Evolutionary conservation across 2,888 invertebrate species (phyloP).

Genomic region (Ecliptopera silaceata): DNA sequence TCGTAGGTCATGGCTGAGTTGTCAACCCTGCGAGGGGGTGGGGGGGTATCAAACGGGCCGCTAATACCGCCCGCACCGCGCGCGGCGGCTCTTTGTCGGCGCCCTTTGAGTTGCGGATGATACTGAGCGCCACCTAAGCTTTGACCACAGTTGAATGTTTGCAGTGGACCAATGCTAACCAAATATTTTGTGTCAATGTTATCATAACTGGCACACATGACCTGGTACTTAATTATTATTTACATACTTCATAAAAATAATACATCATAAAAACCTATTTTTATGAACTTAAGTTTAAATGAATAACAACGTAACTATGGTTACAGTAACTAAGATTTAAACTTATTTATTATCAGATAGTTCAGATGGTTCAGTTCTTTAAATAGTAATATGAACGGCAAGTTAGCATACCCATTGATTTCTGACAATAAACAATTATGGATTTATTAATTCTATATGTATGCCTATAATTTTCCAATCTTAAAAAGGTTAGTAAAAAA

Average conservation of each 20-base stretch:
- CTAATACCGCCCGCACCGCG: constrained; percentile 78
- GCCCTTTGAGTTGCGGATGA: constrained; percentile 76
- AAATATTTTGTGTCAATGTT: not conserved
- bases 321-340: no score
- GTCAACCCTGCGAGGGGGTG: constrained; percentile 67
- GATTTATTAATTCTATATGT: no score
- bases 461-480: no score
- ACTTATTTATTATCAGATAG: no score
- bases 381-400: no score
- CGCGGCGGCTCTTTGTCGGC: constrained; percentile 79
- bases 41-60: constrained; percentile 74
- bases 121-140: constrained; percentile 58
- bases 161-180: not conserved
- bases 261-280: not conserved
- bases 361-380: no score
- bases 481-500: no score
- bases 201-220: not conserved
- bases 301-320: no score
- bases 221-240: not conserved
- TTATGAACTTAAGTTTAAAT: no score
- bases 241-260: not conserved
- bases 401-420: no score
- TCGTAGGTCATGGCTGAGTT: constrained; percentile 54
- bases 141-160: constrained; percentile 40
- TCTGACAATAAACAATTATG: no score